Base-by-base conservation (phyloP, 2,113 vertebrate species). In the Chaetops frenatus region DNA sequence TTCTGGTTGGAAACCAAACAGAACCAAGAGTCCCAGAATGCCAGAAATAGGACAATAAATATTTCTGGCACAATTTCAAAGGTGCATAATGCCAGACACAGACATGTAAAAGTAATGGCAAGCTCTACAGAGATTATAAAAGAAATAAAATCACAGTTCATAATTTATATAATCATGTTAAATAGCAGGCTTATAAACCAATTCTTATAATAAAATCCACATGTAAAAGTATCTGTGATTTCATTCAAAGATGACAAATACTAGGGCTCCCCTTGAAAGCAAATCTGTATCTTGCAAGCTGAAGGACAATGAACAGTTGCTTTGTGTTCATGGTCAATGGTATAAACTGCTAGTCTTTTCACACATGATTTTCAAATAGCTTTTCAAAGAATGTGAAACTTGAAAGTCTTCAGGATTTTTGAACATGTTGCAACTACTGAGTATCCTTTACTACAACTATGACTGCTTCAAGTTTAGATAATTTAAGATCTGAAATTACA, bases 31-130 rank as follows among this genome's bases (percentile, higher is more conserved):
- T 95, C 91, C 80, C 93, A 96, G 95, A 98, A 96, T 72, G 87
- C 96, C 97, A 98, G 97, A 96, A 98, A 97, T 86, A 94, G 70
- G 89, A 98, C 97, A 97, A 97, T 98, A 98, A 98, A 98, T 97
- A 97, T 97, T 98, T 97, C 95, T 98, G 98, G 98, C 98, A 96
- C 92, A 56, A 93, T 98, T 98, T 98, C 98, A 98, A 98, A 98
- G 97, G 95, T 97, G 81, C 82, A 86, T 96, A 98, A 97, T 97
- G 93, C 97, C 98, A 98, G 98, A 98, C 98, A 97, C 96, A 97
- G 98, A 97, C 97, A 97, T 96, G 97, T 98, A 98, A 98, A 98
- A 97, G 90, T 97, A 98, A 98, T 95, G 94, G 97, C 97, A 98
- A 98, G 60, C 95, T 97, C 97, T 98, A 98, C 96, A 98, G 97